A percentile compares a stretch with the other conserved stretches of the same genome.
Evolutionary conservation across 1,140 invertebrate species (phyloP).

Genomic region (Alviniconcha marisindica): DNA sequence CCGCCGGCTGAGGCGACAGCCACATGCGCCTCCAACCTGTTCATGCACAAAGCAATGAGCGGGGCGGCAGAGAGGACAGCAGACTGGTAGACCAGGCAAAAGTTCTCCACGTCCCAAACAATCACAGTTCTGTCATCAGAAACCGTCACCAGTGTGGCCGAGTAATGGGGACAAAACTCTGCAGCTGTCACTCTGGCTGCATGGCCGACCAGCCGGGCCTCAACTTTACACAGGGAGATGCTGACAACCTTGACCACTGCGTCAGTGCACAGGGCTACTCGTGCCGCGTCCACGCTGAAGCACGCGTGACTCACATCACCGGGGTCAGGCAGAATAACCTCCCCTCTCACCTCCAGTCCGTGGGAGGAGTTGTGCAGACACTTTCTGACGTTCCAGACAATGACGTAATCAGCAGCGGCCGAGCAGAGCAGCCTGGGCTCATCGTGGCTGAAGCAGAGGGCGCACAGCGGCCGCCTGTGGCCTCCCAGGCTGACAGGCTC

Average conservation of each 20-base stretch:
- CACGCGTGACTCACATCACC: constrained; percentile 47
- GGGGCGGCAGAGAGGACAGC: constrained; percentile 68
- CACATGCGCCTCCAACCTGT: constrained; percentile 61
- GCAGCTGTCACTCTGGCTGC: constrained; percentile 62
- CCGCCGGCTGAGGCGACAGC: constrained; percentile 71
- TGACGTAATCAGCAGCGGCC: constrained; percentile 57
- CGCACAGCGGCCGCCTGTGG: constrained; percentile 47
- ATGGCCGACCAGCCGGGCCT: constrained; percentile 68
- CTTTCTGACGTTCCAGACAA: constrained; percentile 59
- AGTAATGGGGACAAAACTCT: constrained; percentile 72
- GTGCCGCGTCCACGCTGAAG: constrained; percentile 50
- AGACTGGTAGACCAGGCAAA: constrained; percentile 67
- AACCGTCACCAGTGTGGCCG: constrained; percentile 68
- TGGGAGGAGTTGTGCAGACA: constrained; percentile 23
- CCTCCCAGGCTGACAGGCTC: constrained; percentile 53
- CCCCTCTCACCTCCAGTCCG: constrained; percentile 45
- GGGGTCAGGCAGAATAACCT: constrained; percentile 43
- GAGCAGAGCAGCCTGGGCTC: constrained; percentile 53
- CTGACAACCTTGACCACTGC: constrained; percentile 48
- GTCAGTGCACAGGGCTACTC: constrained; percentile 57
- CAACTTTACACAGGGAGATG: constrained; percentile 26
- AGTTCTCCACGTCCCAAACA: constrained; percentile 68
- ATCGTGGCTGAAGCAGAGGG: constrained; percentile 48
- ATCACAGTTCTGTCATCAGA: constrained; percentile 73
- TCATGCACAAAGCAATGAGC: constrained; percentile 70